These are phyloP conservation scores for Etheostoma perlongum DNA, from an alignment of 2,797 vertebrate species.

Conservation along the genomic window DNA sequence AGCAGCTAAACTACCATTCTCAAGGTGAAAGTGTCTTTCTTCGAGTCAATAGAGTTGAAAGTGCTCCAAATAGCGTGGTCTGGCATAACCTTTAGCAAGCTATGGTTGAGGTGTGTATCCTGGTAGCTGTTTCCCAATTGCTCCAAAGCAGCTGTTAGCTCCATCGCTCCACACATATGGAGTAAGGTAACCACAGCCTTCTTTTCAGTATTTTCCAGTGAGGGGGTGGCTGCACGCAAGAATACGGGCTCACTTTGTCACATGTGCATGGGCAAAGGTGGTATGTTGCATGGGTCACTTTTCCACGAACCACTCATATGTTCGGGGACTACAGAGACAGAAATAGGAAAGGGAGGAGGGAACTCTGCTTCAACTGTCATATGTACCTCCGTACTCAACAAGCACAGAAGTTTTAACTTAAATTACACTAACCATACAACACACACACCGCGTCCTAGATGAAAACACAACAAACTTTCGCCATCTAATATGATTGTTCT, in stretches of 20 bases:
- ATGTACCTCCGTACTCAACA: constrained; percentile 36
- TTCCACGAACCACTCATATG: constrained; percentile 50
- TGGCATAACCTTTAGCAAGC: constrained; percentile 52
- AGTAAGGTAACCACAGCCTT: constrained; percentile 42
- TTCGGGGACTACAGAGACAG: constrained; percentile 39
- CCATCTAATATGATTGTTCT: not conserved
- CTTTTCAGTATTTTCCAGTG: constrained; percentile 33
- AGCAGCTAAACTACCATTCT: constrained; percentile 40
- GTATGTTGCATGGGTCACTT: constrained; percentile 42
- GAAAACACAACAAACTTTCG: constrained; percentile 5
- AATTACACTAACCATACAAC: constrained; percentile 29
- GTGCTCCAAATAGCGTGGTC: constrained; percentile 33
- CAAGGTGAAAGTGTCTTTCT: constrained; percentile 27
- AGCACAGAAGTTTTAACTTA: constrained; percentile 28
- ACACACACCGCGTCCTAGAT: not conserved
- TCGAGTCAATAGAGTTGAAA: constrained; percentile 26
- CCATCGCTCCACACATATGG: constrained; percentile 31
- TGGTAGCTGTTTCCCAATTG: constrained; percentile 27
- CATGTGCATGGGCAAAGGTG: constrained; percentile 28
- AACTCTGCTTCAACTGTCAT: constrained; percentile 52
- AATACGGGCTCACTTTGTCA: constrained; percentile 37
- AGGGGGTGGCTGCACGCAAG: not conserved
- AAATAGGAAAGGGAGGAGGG: constrained; percentile 55
- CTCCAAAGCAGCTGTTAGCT: constrained; percentile 56
- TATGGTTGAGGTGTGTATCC: constrained; percentile 26